phyloP scores from a whole-genome alignment of 2,797 vertebrate species.

The Lutjanus campechanus region DNA sequence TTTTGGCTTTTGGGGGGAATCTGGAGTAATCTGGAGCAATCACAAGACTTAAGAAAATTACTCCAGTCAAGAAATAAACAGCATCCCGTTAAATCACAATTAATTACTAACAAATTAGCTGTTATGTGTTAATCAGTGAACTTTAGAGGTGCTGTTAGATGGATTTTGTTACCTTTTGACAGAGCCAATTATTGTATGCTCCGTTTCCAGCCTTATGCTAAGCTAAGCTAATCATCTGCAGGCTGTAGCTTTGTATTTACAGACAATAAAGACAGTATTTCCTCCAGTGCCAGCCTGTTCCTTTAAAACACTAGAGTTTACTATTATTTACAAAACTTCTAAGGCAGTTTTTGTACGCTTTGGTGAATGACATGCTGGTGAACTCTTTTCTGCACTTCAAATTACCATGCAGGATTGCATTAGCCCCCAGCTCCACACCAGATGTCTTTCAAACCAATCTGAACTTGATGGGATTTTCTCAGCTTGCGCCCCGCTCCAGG shows the following conservation, averaged over 20 bases:
- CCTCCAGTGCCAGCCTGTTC: neutral
- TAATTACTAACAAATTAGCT: too few relatives aligned
- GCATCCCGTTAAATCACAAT: too few relatives aligned
- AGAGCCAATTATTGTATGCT: neutral
- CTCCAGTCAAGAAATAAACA: too few relatives aligned
- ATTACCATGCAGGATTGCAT: slow-evolving; percentile 49
- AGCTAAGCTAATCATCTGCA: neutral
- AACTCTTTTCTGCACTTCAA: slow-evolving; percentile 41
- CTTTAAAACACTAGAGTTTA: neutral
- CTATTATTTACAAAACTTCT: neutral
- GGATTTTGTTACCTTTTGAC: neutral
- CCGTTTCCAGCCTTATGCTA: neutral
- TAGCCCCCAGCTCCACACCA: slow-evolving; percentile 56
- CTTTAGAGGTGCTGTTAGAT: too few relatives aligned
- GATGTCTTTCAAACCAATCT: slow-evolving; percentile 74
- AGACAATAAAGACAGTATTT: neutral
- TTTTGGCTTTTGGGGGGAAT: too few relatives aligned
- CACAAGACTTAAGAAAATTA: too few relatives aligned
- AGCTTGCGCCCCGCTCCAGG: slow-evolving; percentile 53
- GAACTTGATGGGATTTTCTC: slow-evolving; percentile 77
- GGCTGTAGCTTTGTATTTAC: neutral
- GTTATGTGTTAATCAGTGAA: neutral
- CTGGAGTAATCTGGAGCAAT: too few relatives aligned
- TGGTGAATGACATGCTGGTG: slow-evolving; percentile 38
- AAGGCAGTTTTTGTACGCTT: slow-evolving; percentile 7